Evolutionary conservation across 23 tunicate species (phyloP).

Genomic region (Halocynthia roretzi): DNA sequence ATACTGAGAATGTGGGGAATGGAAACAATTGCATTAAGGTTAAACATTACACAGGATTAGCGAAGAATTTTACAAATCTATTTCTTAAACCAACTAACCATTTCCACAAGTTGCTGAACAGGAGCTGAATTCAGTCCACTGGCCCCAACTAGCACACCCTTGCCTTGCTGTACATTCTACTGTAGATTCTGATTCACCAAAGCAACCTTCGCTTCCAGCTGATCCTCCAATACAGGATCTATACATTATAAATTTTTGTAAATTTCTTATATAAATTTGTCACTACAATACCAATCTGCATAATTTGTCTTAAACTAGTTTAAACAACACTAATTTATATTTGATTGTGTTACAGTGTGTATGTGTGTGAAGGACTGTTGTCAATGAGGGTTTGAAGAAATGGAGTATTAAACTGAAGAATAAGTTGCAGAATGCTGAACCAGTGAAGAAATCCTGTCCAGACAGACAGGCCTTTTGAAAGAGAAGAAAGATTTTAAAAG

Average conservation of each 20-base stretch:
- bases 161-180: not conserved
- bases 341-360: too few species aligned
- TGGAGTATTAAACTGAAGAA: too few species aligned
- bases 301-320: too few species aligned
- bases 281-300: too few species aligned
- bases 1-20: not conserved
- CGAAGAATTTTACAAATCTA: not conserved
- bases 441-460: too few species aligned
- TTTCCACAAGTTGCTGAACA: slow-evolving; percentile 24
- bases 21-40: not conserved
- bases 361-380: too few species aligned
- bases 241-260: too few species aligned
- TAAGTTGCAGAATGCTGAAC: too few species aligned
- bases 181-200: not conserved
- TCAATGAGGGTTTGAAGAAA: not conserved
- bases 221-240: slow-evolving; percentile 8
- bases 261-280: too few species aligned
- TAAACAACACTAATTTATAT: too few species aligned
- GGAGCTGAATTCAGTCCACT: not conserved
- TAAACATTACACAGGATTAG: not conserved
- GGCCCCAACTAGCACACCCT: slow-evolving; percentile 4
- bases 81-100: not conserved
- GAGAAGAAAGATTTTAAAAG: too few species aligned
- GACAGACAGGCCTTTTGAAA: too few species aligned
- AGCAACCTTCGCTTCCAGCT: slow-evolving; percentile 10